These are phyloP conservation scores for Hydriomena furcata DNA, from an alignment of 2,888 invertebrate genomes.

Conservation along the genomic window DNA sequence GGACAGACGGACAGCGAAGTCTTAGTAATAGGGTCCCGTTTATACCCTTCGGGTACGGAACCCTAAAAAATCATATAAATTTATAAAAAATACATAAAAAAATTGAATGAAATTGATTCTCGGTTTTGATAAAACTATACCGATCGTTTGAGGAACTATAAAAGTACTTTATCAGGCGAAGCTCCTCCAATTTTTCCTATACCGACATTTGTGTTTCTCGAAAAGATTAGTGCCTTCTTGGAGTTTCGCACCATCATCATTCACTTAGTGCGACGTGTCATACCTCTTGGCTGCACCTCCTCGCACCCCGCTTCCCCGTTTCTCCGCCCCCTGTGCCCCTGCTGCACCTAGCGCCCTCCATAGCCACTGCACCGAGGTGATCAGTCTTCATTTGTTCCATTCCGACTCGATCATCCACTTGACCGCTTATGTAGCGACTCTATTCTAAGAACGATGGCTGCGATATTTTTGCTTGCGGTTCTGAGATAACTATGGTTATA, in stretches of 20 bases:
- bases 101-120: too few species aligned
- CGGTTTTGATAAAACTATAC: too few species aligned
- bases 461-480: conserved; percentile 32
- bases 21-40: too few species aligned
- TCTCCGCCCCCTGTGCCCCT: conserved; percentile 22
- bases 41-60: too few species aligned
- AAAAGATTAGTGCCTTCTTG: conserved; percentile 11
- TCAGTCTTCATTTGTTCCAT: conserved; percentile 78
- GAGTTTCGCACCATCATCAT: conserved; percentile 55
- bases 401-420: conserved; percentile 57
- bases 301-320: conserved; percentile 34
- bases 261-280: conserved; percentile 75
- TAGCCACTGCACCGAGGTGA: conserved; percentile 59
- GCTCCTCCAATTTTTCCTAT: background rate
- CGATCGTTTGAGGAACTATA: background rate
- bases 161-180: background rate
- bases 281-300: conserved; percentile 49
- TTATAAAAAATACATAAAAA: too few species aligned
- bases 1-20: too few species aligned
- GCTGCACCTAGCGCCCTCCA: conserved; percentile 36
- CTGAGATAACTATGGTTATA: conserved; percentile 21
- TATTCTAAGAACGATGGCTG: conserved; percentile 40
- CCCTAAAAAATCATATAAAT: too few species aligned
- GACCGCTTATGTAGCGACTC: conserved; percentile 45
- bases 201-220: background rate